phyloP scores from a whole-genome alignment of 1,140 invertebrate species.

The Drosophila hydei region DNA sequence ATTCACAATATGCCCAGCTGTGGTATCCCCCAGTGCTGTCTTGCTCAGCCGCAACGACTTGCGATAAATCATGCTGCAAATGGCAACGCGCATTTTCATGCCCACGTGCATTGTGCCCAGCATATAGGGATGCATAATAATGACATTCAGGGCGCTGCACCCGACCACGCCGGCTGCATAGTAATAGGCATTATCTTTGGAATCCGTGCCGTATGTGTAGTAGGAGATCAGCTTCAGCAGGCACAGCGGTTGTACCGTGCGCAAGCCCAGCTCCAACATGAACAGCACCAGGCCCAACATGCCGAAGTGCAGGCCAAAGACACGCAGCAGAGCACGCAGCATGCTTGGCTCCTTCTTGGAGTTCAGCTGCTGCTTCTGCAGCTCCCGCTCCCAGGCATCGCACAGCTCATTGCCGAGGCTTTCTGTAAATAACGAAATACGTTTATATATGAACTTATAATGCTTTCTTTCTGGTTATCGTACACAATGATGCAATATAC shows the following conservation, averaged over 20 bases:
- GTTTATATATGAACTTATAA: too few species aligned
- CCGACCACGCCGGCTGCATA: constrained; percentile 88
- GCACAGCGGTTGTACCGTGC: constrained; percentile 89
- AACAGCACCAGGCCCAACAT: constrained; percentile 69
- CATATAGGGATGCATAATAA: constrained; percentile 92
- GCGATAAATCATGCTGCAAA: constrained; percentile 92
- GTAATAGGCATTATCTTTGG: constrained; percentile 86
- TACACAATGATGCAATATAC: too few species aligned
- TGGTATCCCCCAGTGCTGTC: constrained; percentile 89
- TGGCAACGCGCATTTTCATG: constrained; percentile 91
- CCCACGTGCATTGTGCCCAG: constrained; percentile 90
- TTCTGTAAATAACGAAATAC: constrained; percentile 66
- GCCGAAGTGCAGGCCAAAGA: constrained; percentile 70
- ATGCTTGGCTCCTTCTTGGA: constrained; percentile 69
- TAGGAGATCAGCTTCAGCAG: constrained; percentile 89
- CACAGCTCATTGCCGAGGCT: constrained; percentile 70
- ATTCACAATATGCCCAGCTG: constrained; percentile 95
- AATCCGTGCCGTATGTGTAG: constrained; percentile 83
- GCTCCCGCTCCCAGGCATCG: constrained; percentile 66
- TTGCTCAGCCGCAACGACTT: constrained; percentile 89
- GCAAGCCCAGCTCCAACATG: constrained; percentile 68
- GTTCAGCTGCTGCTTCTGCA: constrained; percentile 43
- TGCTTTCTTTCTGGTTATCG: too few species aligned
- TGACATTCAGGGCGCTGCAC: constrained; percentile 88
- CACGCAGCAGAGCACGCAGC: constrained; percentile 54